These are phyloP conservation scores for Idaea aversata DNA, from an alignment of 2,888 invertebrate genomes.

Conservation along the genomic window DNA sequence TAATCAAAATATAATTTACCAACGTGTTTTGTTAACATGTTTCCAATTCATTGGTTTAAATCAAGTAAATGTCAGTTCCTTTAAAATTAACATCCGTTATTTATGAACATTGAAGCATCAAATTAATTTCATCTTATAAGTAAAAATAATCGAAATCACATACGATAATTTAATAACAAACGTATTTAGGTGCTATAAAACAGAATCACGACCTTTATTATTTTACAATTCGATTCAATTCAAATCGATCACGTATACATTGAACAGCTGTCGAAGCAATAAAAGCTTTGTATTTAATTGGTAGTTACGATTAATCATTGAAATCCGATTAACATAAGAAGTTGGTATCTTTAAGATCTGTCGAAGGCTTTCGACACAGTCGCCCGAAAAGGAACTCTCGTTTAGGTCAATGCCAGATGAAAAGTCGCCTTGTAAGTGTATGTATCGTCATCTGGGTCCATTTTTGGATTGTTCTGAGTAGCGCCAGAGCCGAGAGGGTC, in stretches of 20 bases:
- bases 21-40: background rate
- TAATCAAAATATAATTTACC: background rate
- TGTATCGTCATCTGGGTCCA: conserved; percentile 59
- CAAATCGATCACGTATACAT: background rate
- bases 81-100: background rate
- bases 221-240: background rate
- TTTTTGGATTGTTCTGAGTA: conserved; percentile 60
- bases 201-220: background rate
- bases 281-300: conserved; percentile 6
- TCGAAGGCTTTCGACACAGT: conserved; percentile 55
- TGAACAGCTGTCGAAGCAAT: background rate
- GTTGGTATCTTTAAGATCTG: conserved; percentile 28
- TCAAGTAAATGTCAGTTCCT: background rate
- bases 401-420: conserved; percentile 66
- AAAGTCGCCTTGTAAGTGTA: conserved; percentile 42
- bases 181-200: background rate
- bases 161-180: background rate
- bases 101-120: background rate
- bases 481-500: conserved; percentile 46
- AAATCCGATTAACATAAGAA: conserved; percentile 4
- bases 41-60: background rate
- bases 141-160: background rate
- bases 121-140: background rate
- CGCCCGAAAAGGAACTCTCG: conserved; percentile 54
- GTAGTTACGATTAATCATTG: conserved; percentile 13